Conservation (phyloP, 2,113 vertebrate species). For the Chaetodon trifascialis region DNA sequence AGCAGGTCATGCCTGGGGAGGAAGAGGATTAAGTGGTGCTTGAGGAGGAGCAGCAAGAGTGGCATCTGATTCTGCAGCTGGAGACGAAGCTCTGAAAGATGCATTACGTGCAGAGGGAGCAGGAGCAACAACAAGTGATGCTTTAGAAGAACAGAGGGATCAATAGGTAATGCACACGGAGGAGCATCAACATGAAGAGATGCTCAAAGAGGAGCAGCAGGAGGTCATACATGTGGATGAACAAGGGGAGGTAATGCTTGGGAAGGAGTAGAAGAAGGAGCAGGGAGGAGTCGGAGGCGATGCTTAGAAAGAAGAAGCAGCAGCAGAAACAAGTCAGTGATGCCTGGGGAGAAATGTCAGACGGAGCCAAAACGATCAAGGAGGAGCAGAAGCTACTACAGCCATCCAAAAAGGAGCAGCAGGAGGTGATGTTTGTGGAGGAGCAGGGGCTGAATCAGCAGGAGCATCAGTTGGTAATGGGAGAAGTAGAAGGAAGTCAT, state of each 20-base stretch:
- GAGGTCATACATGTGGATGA: neutral
- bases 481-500: neutral
- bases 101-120: neutral
- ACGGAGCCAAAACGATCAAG: neutral
- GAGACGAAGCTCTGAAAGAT: neutral
- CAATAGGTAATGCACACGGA: neutral
- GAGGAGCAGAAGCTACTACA: neutral
- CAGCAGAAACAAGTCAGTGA: neutral
- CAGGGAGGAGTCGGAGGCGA: neutral
- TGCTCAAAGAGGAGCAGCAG: neutral
- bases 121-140: neutral
- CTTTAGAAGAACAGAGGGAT: neutral
- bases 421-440: neutral
- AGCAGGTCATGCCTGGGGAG: neutral
- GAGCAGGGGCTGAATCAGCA: neutral
- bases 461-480: neutral
- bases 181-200: neutral
- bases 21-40: neutral
- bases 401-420: neutral
- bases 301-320: neutral
- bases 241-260: neutral
- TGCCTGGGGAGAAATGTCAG: neutral
- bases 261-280: neutral
- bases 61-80: neutral
- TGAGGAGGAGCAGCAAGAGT: neutral